A percentile compares a stretch with the other conserved stretches of the same genome.
Evolutionary conservation across 1,140 invertebrate genomes (phyloP).

Genomic region (Coptotermes formosanus): DNA sequence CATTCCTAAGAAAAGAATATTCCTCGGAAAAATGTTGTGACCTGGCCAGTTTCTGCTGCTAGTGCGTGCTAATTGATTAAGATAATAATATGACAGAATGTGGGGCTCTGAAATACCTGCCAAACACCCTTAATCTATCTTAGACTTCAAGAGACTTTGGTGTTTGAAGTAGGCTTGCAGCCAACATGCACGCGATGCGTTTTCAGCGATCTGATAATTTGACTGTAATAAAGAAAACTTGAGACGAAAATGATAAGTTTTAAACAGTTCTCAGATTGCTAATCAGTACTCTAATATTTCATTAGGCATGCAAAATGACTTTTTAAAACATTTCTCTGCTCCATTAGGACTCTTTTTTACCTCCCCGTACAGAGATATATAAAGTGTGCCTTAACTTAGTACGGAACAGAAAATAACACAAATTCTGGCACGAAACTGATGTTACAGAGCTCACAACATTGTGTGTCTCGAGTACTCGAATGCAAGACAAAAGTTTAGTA

Average conservation of each 20-base stretch:
- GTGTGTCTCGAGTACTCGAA: too few relatives aligned
- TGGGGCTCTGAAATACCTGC: background rate
- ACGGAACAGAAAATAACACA: too few relatives aligned
- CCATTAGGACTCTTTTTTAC: too few relatives aligned
- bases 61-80: background rate
- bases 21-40: background rate
- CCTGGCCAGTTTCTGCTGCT: background rate
- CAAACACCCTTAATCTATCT: background rate
- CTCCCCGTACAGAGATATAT: too few relatives aligned
- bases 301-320: background rate
- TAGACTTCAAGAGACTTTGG: background rate
- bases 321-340: background rate
- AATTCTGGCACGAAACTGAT: too few relatives aligned
- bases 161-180: background rate
- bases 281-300: background rate
- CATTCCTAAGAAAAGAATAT: too few relatives aligned
- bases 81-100: background rate
- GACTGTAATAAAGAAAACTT: background rate
- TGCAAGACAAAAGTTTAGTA: too few relatives aligned
- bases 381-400: too few relatives aligned
- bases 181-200: background rate
- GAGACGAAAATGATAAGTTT: background rate
- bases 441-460: too few relatives aligned
- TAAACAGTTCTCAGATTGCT: background rate
- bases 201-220: background rate